These are phyloP conservation scores for Perizoma flavofasciatum DNA, from an alignment of 2,888 invertebrate genomes.

Conservation along the genomic window DNA sequence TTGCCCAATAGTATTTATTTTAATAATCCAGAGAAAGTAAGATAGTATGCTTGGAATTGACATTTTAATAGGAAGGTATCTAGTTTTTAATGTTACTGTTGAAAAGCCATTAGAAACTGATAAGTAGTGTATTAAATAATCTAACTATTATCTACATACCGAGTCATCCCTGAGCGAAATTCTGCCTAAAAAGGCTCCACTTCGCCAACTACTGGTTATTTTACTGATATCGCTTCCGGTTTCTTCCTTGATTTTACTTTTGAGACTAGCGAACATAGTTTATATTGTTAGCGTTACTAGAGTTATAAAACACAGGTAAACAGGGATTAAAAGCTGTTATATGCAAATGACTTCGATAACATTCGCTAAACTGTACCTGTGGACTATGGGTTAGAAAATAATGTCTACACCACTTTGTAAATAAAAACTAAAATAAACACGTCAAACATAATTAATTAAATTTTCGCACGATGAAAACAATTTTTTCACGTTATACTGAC, in stretches of 20 bases:
- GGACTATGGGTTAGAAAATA: background rate
- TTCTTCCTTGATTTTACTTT: constrained; percentile 95
- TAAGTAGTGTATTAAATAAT: no score
- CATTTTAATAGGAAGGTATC: no score
- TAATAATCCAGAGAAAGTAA: no score
- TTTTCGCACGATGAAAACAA: no score
- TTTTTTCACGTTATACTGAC: no score
- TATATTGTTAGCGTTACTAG: constrained; percentile 34
- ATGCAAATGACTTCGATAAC: constrained; percentile 17
- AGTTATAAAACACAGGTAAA: constrained; percentile 9
- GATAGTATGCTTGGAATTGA: no score
- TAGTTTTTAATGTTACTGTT: no score
- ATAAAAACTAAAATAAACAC: constrained; percentile 1
- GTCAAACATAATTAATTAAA: constrained; percentile 11
- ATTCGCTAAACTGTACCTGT: constrained; percentile 20
- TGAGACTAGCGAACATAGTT: constrained; percentile 93
- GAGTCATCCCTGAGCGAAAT: constrained; percentile 79
- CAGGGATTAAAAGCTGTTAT: constrained; percentile 2
- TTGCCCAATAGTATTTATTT: background rate
- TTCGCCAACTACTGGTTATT: constrained; percentile 77
- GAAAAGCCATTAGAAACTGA: no score
- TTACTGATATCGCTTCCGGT: constrained; percentile 91
- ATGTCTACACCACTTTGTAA: constrained; percentile 3
- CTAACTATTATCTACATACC: constrained; percentile 46
- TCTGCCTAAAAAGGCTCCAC: constrained; percentile 77